Base-by-base conservation (phyloP, 2,888 invertebrate species). In the Zygaena filipendulae region DNA sequence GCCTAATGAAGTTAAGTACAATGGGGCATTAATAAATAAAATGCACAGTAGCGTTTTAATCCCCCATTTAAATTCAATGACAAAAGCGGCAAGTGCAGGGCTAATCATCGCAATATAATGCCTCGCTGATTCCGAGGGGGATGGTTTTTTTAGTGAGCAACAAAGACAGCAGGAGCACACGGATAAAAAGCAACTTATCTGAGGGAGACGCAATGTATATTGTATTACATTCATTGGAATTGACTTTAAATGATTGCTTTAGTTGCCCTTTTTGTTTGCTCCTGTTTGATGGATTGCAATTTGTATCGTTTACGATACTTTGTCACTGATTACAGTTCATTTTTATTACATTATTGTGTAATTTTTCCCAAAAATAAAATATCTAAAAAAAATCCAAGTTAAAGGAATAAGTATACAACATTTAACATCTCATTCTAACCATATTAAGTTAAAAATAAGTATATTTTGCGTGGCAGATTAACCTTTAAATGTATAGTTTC, bases 101-200 rank as follows among this genome's bases (percentile, higher is more conserved):
- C 69, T 77, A 79, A 79, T 79, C 77, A 77, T 79, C 68, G 69
- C 75, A 72, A 75, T 77, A 79, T 79, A 79, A 79, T 74, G 77
- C 68, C 58, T 52, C 70, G 54, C 46, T 56, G 70, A 63, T 52
- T 63, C 39, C 35, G 46, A 53, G 55, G 71, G 72, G 68, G 53
- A 31, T 23, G 39, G 49, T 47, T 64, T 72, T 58, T 75, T 75
- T 68, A 56, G 38, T 32, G 58, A 38, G 49, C 27, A 39, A 66
- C 38, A 30, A 53, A 49, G 59, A 64, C 28, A 43, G 33, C 36
- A 39, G 32, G 33, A 29, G 18, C 40, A 39, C 44, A 37, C 33
- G 33, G 36, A 27, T 42, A 39, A 36, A 40, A 36, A 45, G 34
- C 31, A 23, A 38, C 25, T 31, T 23, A 24, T 30, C 25, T 12